A percentile compares a stretch with the other conserved stretches of the same genome.
phyloP scores from a whole-genome alignment of 2,113 vertebrate genomes.

The Bucco capensis region DNA sequence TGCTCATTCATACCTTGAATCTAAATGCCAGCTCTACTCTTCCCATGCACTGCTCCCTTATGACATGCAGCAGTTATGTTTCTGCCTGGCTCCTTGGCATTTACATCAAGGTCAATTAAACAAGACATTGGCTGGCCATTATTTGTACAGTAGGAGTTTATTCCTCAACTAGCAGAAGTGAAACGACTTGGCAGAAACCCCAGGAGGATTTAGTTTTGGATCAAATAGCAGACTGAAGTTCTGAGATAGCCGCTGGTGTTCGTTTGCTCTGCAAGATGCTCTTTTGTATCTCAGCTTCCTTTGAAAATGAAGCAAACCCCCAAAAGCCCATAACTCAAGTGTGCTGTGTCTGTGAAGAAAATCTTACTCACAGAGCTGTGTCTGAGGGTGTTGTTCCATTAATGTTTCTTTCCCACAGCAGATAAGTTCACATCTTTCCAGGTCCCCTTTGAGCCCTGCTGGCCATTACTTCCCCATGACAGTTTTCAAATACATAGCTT shows the following conservation, averaged over 20 bases:
- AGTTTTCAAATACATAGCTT: background rate
- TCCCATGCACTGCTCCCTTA: background rate
- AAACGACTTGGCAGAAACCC: background rate
- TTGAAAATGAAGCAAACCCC: background rate
- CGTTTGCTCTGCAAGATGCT: background rate
- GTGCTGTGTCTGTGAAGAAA: background rate
- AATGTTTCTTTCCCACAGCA: background rate
- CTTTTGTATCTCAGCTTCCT: conserved; percentile 6
- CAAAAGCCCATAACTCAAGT: background rate
- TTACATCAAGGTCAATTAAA: conserved; percentile 47
- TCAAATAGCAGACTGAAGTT: background rate
- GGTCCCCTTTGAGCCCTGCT: background rate
- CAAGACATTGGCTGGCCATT: background rate
- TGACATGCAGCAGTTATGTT: background rate
- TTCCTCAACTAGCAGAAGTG: background rate
- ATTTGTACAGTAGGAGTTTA: conserved; percentile 3
- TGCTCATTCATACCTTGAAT: background rate
- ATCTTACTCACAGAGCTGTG: background rate
- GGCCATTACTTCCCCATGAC: background rate
- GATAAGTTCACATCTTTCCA: background rate
- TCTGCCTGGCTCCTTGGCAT: conserved; percentile 5
- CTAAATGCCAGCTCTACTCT: background rate
- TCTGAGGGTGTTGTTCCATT: background rate
- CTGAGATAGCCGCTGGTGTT: background rate
- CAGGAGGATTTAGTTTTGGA: background rate